Evolutionary conservation across 1,140 invertebrate species (phyloP).

Genomic region (Cepaea nemoralis): DNA sequence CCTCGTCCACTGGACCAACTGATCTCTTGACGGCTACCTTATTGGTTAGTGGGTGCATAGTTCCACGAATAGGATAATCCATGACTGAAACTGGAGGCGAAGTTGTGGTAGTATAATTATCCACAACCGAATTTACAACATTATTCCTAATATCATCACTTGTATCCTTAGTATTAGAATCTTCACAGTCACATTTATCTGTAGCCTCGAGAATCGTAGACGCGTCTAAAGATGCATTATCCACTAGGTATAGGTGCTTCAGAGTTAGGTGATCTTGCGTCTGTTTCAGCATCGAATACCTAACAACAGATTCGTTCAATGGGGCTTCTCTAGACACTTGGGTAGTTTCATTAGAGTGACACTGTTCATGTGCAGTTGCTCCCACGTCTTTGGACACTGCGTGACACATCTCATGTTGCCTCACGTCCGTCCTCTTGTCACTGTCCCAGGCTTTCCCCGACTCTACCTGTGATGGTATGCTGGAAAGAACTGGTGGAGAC

Average conservation of each 20-base stretch:
- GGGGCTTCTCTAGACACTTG: background rate
- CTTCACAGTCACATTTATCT: background rate
- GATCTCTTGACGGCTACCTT: slow-evolving; percentile 41
- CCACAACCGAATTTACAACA: background rate
- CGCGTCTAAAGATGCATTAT: background rate
- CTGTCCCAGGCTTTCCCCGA: background rate
- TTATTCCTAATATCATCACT: background rate
- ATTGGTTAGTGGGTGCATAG: slow-evolving; percentile 46
- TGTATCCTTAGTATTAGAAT: background rate
- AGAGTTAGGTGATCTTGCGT: too few relatives aligned
- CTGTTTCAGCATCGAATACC: too few relatives aligned
- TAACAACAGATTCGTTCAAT: background rate
- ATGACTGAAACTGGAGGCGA: background rate
- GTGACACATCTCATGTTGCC: background rate
- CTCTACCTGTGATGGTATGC: background rate
- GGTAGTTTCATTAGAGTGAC: background rate
- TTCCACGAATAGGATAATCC: slow-evolving; percentile 52
- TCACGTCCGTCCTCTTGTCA: background rate
- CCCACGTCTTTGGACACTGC: background rate
- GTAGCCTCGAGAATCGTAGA: background rate
- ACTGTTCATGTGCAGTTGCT: too few relatives aligned
- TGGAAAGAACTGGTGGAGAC: background rate
- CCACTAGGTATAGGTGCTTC: too few relatives aligned
- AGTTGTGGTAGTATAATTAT: background rate
- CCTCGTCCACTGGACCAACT: slow-evolving; percentile 30